A percentile compares a stretch with the other conserved stretches of the same genome.
Conservation (phyloP, 2,797 vertebrate genomes). For the Poliocrania exsul region DNA sequence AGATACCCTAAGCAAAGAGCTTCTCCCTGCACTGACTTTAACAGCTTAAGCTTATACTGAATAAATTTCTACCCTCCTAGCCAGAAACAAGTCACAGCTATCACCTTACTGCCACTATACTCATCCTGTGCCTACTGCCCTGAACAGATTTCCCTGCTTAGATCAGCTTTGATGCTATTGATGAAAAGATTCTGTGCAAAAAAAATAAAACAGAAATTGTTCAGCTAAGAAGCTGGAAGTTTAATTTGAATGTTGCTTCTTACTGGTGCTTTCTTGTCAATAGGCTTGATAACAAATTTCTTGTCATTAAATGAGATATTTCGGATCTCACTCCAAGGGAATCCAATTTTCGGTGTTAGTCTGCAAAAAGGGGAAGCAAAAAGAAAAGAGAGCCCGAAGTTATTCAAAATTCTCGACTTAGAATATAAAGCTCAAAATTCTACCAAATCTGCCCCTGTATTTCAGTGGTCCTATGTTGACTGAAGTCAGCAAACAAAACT, state of each 20-base stretch:
- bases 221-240: background rate
- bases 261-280: slow-evolving; percentile 98
- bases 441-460: background rate
- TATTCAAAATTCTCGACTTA: background rate
- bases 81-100: background rate
- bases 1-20: background rate
- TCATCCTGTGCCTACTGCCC: background rate
- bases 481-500: background rate
- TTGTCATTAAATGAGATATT: slow-evolving; percentile 99
- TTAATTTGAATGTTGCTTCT: slow-evolving; percentile 45
- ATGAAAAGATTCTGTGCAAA: background rate
- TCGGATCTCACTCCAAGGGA: slow-evolving; percentile 98
- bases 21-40: background rate
- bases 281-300: slow-evolving; percentile 98
- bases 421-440: background rate
- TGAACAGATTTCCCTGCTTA: background rate
- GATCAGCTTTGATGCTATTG: rapidly evolving
- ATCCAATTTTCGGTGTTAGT: slow-evolving; percentile 97
- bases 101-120: background rate
- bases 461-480: background rate
- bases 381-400: background rate
- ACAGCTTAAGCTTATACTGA: background rate
- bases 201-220: background rate
- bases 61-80: background rate
- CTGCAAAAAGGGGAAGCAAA: slow-evolving; percentile 74